Evolutionary conservation across 2,888 invertebrate genomes (phyloP), one percentile per base, ranked within the genome.

Genomic region (Pasiphila rectangulata): DNA sequence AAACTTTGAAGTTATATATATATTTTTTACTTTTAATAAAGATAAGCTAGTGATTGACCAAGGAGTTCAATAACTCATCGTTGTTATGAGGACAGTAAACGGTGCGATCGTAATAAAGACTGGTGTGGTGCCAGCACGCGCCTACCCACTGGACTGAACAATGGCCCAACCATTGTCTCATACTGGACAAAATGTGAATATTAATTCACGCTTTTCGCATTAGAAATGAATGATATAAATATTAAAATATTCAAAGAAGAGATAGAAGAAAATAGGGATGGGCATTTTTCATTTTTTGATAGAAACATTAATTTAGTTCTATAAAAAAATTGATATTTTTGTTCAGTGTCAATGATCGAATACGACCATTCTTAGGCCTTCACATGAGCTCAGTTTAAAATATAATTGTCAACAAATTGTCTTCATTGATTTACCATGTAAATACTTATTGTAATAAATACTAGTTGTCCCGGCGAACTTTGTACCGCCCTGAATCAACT

Each of bases 81-180:
- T 72, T 56, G 69, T 74, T 78, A 74, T 76, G 83, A 79, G 87
- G 82, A 86, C 86, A 79, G 76, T 74, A 64, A 84, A 79, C 86
- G 80, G 79, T 79, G 77, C 77, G 77, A 73, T 79, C 81, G 81
- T 77, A 74, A 70, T 75, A 69, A 58, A 68, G 72, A 80, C 76
- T 81, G 72, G 65, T 72, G 75, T 57, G 67, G 61, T n/a, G 57
- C 64, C 67, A 66, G 68, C 70, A 72, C 71, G 72, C 75, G 73
- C 67, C 67, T 70, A 69, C 69, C 65, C 65, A 65, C 67, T 67
- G 69, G 65, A 69, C 79, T 67, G 63, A 32, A 32, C 32, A 32
- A 32, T 75, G 75, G 67, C 72, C 63, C 76, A 68, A 16, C 69
- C 70, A 79, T 79, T 79, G 77, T 78, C 64, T 68, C 60, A 56